Evolutionary conservation across 1,140 invertebrate species (phyloP), one percentile per base, ranked within the genome.

Genomic region (Drosophila suzukii): DNA sequence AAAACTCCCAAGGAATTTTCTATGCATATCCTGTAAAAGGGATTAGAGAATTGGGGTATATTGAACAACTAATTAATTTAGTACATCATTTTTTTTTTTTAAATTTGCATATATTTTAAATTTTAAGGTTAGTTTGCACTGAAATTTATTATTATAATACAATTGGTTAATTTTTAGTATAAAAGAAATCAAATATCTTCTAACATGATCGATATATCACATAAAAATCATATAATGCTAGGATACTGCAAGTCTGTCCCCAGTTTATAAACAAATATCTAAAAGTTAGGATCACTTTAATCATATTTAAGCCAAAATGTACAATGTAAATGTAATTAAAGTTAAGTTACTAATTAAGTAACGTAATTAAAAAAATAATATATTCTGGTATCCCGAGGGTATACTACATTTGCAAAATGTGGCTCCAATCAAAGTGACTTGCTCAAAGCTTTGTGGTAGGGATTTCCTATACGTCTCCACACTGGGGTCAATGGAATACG

Each of bases 401-500:
- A 50, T 12, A 20, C 20, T 27, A 24, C 34, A 51, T n/a, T 51
- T 43, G n/a, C 27, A 34, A 20, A 44, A 63, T 2, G 10, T 4
- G 3, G 11, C 39, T 7, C 39, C 13, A 49, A 34, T 38, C 30
- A 46, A 7, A 65, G n/a, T 10, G 3, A 15, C 1, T 68, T 7
- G 2, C 11, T 44, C 44, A 62, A 36, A 24, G 15, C 39, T 34
- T 44, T 13, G 20, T 39, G 41, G n/a, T 24, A 24, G 46, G 51
- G 43, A 30, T 60, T 38, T n/a, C 17, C 20, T n/a, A 27, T n/a
- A 36, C n/a, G 58, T 24, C 11, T 17, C 51, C 39, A 34, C 32
- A 13, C 32, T 49, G 67, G 38, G 83, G 83, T 88, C 84, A 88
- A 89, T 84, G 84, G 58, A 88, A 62, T 54, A 58, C 46, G n/a